Evolutionary conservation across 1,140 invertebrate genomes (phyloP), one percentile per base, ranked within the genome.

Genomic region (Diplogasteroides magnus): DNA sequence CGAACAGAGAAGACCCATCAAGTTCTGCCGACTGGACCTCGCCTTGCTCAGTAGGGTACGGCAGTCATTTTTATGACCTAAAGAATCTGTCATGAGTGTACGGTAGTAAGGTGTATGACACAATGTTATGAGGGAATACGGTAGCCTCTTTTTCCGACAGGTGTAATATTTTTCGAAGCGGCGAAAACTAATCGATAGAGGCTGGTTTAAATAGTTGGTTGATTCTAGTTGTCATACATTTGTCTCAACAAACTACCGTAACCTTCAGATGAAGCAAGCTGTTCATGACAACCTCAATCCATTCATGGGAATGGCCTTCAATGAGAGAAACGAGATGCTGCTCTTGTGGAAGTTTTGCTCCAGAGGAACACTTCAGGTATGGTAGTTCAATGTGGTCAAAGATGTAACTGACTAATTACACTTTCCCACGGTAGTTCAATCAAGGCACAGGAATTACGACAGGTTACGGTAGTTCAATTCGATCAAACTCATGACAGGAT

Each of bases 301-400:
- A 19, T 81, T 81, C 60, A 56, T 81, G 11, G 79, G 79, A 31
- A 80, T 83, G 68, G 71, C 75, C 56, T 81, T 81, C 62, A 81
- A 81, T 66, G 79, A 81, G 57, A 82, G 77, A 62, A 81, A 81
- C 26, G 79, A 81, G 31, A 77, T 81, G 81, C 61, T 81, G 29
- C 61, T 82, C 57, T 37, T 82, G 13, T 82, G 80, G 80, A 82
- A 82, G 67, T 82, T 82, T 65, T 82, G 80, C 64, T 78, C 74
- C 1, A 67, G 80, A 57, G 81, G 81, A 59, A 83, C 79, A 6
- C 67, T 81, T 59, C 79, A 79, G 55, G 78, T 81, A 57, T n/a
- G 29, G 13, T 29, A n/a, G 62, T 31, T 11, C 25, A 56, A 13
- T 19, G 23, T 11, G 37, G 37, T 11, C 6, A 48, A 19, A 48